Percentiles rank a stretch among this genome's conserved stretches.
Evolutionary conservation across 2,888 invertebrate genomes (phyloP).

Genomic region (Lathronympha strigana): DNA sequence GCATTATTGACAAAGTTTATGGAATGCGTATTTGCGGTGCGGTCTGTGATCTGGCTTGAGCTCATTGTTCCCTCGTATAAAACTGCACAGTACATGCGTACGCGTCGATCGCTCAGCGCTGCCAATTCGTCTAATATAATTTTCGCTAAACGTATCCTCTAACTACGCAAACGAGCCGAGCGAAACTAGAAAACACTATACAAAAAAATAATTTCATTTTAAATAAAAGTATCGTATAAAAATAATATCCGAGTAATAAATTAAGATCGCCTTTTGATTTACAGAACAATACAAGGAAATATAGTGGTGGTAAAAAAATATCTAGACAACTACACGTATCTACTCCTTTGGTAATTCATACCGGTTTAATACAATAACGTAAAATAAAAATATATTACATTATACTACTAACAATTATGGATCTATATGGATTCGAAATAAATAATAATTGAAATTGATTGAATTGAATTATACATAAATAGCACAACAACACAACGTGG

Average conservation of each 20-base stretch:
- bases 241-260: conserved; percentile 55
- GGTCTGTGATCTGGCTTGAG: conserved; percentile 51
- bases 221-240: conserved; percentile 59
- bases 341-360: conserved; percentile 81
- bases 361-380: conserved; percentile 75
- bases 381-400: conserved; percentile 64
- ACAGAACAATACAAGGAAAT: conserved; percentile 49
- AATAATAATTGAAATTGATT: no score
- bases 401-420: no score
- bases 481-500: conserved; percentile 65
- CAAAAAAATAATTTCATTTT: conserved; percentile 57
- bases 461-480: no score
- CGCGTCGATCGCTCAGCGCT: conserved; percentile 53
- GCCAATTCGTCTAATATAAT: conserved; percentile 66
- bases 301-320: conserved; percentile 62
- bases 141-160: conserved; percentile 56
- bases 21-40: conserved; percentile 43
- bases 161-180: conserved; percentile 55
- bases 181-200: conserved; percentile 49
- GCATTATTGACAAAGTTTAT: background rate
- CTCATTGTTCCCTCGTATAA: conserved; percentile 69
- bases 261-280: conserved; percentile 47
- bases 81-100: conserved; percentile 56
- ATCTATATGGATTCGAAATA: no score
- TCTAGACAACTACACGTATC: conserved; percentile 76